Evolutionary conservation across 2,888 invertebrate genomes (phyloP).

Genomic region (Scaptodrosophila latifasciaeformis): DNA sequence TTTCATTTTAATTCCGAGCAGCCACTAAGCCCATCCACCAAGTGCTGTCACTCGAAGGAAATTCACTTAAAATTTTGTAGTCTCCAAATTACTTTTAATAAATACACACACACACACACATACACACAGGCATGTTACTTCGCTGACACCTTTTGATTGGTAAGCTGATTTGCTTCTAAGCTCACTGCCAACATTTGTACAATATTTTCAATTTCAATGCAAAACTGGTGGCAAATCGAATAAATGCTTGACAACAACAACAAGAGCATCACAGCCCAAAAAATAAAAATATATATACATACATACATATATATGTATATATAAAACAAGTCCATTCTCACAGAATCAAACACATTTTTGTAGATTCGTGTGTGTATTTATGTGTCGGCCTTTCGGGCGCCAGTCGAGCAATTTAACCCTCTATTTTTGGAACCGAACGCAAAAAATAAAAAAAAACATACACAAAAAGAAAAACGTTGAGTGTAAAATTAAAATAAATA

Average conservation of each 20-base stretch:
- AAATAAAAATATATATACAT: constrained; percentile 1
- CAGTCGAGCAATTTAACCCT: not conserved
- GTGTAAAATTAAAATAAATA: constrained; percentile 16
- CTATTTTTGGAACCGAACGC: not conserved
- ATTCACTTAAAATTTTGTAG: constrained; percentile 13
- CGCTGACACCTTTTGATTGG: not conserved
- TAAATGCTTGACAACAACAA: too few relatives aligned
- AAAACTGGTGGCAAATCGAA: constrained; percentile 25
- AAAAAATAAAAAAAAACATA: too few relatives aligned
- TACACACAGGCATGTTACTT: not conserved
- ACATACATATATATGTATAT: not conserved
- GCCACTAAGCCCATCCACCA: constrained; percentile 7
- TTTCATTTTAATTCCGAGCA: constrained; percentile 21
- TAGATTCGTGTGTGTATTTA: too few relatives aligned
- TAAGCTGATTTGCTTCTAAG: not conserved
- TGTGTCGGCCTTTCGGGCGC: not conserved
- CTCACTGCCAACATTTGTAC: constrained; percentile 6
- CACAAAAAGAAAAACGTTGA: constrained; percentile 7
- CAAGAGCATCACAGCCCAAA: not conserved
- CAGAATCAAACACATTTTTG: too few relatives aligned
- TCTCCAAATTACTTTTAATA: not conserved
- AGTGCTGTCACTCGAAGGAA: constrained; percentile 6
- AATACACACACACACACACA: not conserved
- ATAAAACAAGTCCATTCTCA: too few relatives aligned
- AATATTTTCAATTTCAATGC: constrained; percentile 41